A percentile compares a stretch with the other conserved stretches of the same genome.
Evolutionary conservation across 2,797 vertebrate species (phyloP).

Genomic region (Pangasius larnaudii): DNA sequence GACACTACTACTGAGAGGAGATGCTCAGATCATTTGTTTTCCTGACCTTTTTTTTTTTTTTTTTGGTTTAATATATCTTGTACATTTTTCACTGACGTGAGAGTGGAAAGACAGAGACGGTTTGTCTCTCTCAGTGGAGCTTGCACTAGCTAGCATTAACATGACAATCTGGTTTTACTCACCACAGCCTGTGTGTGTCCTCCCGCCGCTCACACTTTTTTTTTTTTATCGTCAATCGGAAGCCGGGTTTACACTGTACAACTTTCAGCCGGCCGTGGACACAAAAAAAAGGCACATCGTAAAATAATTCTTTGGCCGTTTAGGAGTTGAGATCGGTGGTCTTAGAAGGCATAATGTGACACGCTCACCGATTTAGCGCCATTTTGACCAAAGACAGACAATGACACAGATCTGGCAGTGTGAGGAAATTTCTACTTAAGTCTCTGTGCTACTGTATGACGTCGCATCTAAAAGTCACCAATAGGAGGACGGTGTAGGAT

Average conservation of each 20-base stretch:
- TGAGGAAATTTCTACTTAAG: not conserved
- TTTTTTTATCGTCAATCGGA: not conserved
- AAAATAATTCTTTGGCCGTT: not conserved
- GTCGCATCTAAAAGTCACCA: not conserved
- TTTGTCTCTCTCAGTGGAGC: conserved; percentile 28
- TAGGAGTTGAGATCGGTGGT: not conserved
- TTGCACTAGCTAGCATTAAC: conserved; percentile 31
- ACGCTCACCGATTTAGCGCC: not conserved
- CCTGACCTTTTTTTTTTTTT: not conserved
- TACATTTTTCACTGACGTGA: conserved; percentile 16
- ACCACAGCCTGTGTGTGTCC: conserved; percentile 41
- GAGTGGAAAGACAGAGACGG: conserved; percentile 31
- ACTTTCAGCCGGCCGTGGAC: not conserved
- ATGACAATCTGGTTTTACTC: conserved; percentile 52
- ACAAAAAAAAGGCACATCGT: too few species aligned
- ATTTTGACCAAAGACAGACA: not conserved
- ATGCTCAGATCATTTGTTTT: conserved; percentile 5
- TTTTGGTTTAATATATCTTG: not conserved
- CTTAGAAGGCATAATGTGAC: too few species aligned
- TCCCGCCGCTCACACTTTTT: conserved; percentile 35
- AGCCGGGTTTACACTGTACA: conserved; percentile 14
- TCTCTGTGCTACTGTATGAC: not conserved
- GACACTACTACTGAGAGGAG: conserved; percentile 27
- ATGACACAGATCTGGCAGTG: not conserved
- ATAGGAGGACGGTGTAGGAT: not conserved